Conservation (phyloP, 2,113 vertebrate genomes). For the Halichoeres trimaculatus region DNA sequence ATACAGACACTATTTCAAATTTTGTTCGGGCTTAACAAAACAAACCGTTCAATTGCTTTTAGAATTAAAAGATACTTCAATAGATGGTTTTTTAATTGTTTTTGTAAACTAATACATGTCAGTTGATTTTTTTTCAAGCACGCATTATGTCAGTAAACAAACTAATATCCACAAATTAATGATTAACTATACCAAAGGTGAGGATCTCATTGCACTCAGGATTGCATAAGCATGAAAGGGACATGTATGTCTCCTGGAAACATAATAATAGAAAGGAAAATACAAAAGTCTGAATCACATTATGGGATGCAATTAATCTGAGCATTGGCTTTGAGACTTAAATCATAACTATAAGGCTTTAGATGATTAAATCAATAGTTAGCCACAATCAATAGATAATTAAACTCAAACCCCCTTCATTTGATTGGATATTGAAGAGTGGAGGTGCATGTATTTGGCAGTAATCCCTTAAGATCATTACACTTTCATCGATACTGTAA, state of each 20-base stretch:
- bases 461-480: conserved; percentile 45
- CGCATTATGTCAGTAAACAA: not conserved
- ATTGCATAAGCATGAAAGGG: not conserved
- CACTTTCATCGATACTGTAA: not conserved
- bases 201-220: not conserved
- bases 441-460: conserved; percentile 34
- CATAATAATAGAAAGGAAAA: conserved; percentile 14
- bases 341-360: conserved; percentile 55
- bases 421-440: conserved; percentile 67
- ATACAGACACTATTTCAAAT: not conserved
- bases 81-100: no score
- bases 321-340: conserved; percentile 36
- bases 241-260: not conserved
- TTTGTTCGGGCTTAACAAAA: not conserved
- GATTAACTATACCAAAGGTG: not conserved
- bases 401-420: conserved; percentile 57
- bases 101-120: not conserved
- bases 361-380: conserved; percentile 74
- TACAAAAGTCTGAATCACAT: conserved; percentile 39
- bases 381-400: conserved; percentile 78
- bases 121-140: not conserved
- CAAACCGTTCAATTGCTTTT: not conserved
- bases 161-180: not conserved
- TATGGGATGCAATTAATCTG: conserved; percentile 32
- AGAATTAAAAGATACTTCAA: not conserved